Evolutionary conservation across 2,797 vertebrate species (phyloP).

Genomic region (Onychomys arenicola): DNA sequence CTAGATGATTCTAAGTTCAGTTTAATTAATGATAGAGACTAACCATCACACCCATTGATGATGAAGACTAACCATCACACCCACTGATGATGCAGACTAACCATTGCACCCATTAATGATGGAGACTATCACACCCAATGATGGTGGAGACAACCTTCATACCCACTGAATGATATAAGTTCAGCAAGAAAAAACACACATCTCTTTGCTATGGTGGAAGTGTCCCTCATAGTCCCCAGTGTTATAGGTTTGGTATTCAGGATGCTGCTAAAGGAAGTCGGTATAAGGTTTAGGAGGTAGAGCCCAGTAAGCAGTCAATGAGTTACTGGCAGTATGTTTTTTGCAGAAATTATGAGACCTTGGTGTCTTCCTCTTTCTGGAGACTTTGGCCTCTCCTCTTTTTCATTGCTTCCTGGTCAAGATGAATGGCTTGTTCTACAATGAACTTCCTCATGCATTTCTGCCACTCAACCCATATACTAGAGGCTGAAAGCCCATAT

Average conservation of each 20-base stretch:
- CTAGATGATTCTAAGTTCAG: background rate
- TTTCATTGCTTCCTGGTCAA: background rate
- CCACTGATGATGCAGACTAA: background rate
- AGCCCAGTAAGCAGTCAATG: background rate
- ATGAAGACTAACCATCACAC: background rate
- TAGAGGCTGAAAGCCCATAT: background rate
- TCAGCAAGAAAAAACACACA: background rate
- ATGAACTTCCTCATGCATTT: background rate
- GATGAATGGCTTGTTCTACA: background rate
- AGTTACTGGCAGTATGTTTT: background rate
- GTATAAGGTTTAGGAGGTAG: background rate
- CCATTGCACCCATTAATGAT: background rate
- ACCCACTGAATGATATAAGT: background rate
- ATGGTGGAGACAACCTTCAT: too few species aligned
- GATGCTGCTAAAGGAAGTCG: background rate
- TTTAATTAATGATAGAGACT: background rate
- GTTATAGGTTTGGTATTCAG: background rate
- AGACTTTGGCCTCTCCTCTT: background rate
- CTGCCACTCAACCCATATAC: background rate
- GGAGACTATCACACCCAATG: background rate
- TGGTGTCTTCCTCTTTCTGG: background rate
- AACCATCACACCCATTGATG: background rate
- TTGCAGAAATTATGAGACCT: background rate
- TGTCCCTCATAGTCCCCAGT: background rate
- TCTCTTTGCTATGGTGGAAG: background rate